phyloP scores from a whole-genome alignment of 1,140 invertebrate species.

The Drepana arcuata region DNA sequence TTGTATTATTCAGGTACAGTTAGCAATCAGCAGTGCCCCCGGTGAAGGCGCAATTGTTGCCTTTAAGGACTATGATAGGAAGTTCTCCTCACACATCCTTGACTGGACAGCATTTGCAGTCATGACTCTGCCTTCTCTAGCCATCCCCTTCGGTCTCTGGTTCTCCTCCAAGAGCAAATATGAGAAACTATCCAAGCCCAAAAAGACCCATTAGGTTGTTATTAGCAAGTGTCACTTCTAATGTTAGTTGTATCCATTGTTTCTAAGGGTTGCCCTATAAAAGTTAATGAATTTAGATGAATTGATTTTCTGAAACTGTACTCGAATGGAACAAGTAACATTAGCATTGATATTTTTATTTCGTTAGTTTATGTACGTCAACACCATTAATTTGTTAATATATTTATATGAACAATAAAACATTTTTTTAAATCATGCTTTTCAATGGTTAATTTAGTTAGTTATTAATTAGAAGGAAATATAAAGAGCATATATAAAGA shows the following conservation, averaged over 20 bases:
- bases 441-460: no score
- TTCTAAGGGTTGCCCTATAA: no score
- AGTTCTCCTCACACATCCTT: constrained; percentile 97
- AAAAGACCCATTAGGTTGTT: constrained; percentile 76
- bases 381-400: constrained; percentile 37
- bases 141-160: constrained; percentile 96
- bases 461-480: no score
- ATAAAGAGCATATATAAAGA: no score
- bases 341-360: constrained; percentile 25
- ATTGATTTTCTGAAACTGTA: background rate
- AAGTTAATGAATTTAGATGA: no score
- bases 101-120: constrained; percentile 98
- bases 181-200: constrained; percentile 82
- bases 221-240: no score
- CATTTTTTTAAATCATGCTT: no score
- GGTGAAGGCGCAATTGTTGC: constrained; percentile 97
- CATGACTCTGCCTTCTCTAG: constrained; percentile 94
- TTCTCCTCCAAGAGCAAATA: constrained; percentile 96
- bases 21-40: constrained; percentile 94
- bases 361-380: constrained; percentile 35
- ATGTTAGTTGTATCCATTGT: no score
- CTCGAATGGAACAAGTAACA: constrained; percentile 11
- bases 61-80: constrained; percentile 96
- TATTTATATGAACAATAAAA: constrained; percentile 51
- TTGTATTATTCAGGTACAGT: constrained; percentile 76